A percentile compares a stretch with the other conserved stretches of the same genome.
phyloP scores from a whole-genome alignment of 1,140 invertebrate species.

The Apis laboriosa region DNA sequence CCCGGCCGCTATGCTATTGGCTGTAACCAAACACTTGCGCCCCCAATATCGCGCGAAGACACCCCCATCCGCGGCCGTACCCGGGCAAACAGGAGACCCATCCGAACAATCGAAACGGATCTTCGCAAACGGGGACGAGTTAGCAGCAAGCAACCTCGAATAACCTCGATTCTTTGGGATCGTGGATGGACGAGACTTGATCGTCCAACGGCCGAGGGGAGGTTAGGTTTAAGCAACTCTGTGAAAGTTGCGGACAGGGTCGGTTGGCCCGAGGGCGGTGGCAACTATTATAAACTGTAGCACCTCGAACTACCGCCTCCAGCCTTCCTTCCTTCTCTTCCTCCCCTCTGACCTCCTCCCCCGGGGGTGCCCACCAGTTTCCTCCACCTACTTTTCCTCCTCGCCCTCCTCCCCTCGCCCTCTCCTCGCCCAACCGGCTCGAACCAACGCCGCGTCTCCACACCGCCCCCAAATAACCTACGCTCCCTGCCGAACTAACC shows the following conservation, averaged over 20 bases:
- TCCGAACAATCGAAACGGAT: too few species aligned
- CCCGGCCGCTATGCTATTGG: slow-evolving; percentile 64
- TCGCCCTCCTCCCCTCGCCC: slow-evolving; percentile 10
- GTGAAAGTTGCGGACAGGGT: slow-evolving; percentile 79
- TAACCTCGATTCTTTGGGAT: slow-evolving; percentile 55
- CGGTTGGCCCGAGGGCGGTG: slow-evolving; percentile 77
- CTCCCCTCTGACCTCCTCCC: slow-evolving; percentile 47
- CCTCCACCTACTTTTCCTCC: slow-evolving; percentile 14
- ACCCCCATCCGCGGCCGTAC: neutral
- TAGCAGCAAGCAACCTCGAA: neutral
- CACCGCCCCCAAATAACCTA: slow-evolving; percentile 77
- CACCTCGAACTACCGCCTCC: slow-evolving; percentile 81
- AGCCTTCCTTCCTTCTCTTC: slow-evolving; percentile 68
- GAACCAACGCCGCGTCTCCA: slow-evolving; percentile 42
- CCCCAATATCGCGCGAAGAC: neutral
- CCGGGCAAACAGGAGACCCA: too few species aligned
- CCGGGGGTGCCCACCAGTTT: neutral
- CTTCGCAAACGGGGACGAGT: neutral
- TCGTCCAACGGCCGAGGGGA: slow-evolving; percentile 63
- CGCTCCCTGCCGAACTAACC: slow-evolving; percentile 77
- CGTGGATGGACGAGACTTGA: slow-evolving; percentile 67
- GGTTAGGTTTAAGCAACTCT: slow-evolving; percentile 81
- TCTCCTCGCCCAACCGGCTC: too few species aligned
- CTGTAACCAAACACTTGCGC: neutral
- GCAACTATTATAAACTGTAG: slow-evolving; percentile 82